A percentile compares a stretch with the other conserved stretches of the same genome.
Conservation (phyloP, 2,888 invertebrate species). For the Drosophila greeni region DNA sequence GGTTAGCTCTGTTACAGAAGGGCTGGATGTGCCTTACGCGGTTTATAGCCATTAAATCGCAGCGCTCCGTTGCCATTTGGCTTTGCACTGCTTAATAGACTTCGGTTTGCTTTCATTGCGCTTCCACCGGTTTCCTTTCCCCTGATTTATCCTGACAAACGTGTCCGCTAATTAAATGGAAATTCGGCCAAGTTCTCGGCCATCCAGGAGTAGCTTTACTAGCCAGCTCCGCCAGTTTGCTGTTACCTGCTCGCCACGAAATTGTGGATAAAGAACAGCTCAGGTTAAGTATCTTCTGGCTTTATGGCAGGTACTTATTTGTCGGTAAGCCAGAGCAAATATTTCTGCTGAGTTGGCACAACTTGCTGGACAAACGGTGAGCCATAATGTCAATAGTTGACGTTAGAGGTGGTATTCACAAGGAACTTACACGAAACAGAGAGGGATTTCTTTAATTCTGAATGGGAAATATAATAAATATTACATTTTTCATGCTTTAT, state of each 20-base stretch:
- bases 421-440: slow-evolving; percentile 19
- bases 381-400: slow-evolving; percentile 24
- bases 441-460: background rate
- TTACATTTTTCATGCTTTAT: too few species aligned
- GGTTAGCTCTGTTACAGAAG: slow-evolving; percentile 52
- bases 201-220: slow-evolving; percentile 24
- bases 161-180: slow-evolving; percentile 63
- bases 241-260: slow-evolving; percentile 10
- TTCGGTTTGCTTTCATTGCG: slow-evolving; percentile 57
- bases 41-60: slow-evolving; percentile 66
- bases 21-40: slow-evolving; percentile 42
- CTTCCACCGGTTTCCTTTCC: slow-evolving; percentile 29
- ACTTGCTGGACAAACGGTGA: slow-evolving; percentile 48
- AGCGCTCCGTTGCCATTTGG: slow-evolving; percentile 55
- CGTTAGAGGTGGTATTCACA: background rate
- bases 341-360: slow-evolving; percentile 58
- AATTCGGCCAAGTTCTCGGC: slow-evolving; percentile 34
- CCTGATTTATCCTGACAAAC: slow-evolving; percentile 20
- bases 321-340: slow-evolving; percentile 49
- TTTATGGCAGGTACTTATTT: slow-evolving; percentile 67
- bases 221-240: slow-evolving; percentile 12
- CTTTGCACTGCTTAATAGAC: slow-evolving; percentile 65
- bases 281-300: slow-evolving; percentile 44
- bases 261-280: slow-evolving; percentile 39
- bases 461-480: background rate